Evolutionary conservation across 2,113 vertebrate species (phyloP), one percentile per base, ranked within the genome.

Genomic region (Xenopus borealis): DNA sequence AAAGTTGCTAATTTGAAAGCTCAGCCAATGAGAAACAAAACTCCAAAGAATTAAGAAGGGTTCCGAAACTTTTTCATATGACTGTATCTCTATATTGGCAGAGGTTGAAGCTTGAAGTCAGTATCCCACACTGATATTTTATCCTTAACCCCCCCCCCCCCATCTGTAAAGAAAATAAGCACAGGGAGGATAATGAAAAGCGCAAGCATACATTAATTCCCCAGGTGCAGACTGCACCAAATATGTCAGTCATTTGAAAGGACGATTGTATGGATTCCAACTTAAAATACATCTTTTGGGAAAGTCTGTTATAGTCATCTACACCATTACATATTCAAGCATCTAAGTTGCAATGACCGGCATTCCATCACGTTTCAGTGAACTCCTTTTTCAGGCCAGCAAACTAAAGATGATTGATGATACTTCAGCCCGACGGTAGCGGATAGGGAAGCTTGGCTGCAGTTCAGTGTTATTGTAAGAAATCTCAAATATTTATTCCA

Each of bases 401-500:
- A 84, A 88, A 81, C 79, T 0, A 2, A 80, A n/a, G 79, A 83
- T 89, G 89, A 94, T 86, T 86, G 87, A 92, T 90, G 88, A 87
- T 58, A 82, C 80, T 82, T 83, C 86, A 82, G 83, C 62, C 69
- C 82, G 78, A 88, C 79, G 44, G 87, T 83, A 87, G 84, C 77
- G 11, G 88, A 87, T 72, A 88, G 84, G 88, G 84, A 85, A 86
- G 82, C 81, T 82, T 90, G 90, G 89, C 87, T 87, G 79, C 81
- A 80, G 80, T 84, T 89, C 88, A 84, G 83, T 85, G 82, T 88
- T 89, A 84, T 77, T 90, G 85, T 88, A 92, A 88, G 86, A 83
- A 86, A 86, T 90, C 82, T 87, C 81, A 90, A 89, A 93, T 93
- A 87, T 91, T 93, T 91, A 88, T 88, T 92, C 80, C 89, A 85